A percentile compares a stretch with the other conserved stretches of the same genome.
These are phyloP conservation scores for Atta colombica DNA, from an alignment of 1,140 invertebrate genomes.

Conservation along the genomic window DNA sequence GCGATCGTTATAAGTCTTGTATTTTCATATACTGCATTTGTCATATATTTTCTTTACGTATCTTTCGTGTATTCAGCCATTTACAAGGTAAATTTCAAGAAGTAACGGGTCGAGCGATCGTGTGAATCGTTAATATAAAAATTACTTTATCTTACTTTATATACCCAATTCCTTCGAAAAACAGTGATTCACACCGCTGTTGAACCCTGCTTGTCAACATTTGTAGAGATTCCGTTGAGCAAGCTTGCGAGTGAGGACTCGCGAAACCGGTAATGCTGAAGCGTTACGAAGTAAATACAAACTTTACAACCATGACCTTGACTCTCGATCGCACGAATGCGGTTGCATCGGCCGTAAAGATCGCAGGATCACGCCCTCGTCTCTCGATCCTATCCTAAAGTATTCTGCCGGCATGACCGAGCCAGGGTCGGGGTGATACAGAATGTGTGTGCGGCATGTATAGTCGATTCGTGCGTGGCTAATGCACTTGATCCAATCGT, in stretches of 20 bases:
- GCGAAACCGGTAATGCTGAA: conserved; percentile 36
- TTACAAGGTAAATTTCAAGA: not conserved
- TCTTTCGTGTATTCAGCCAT: not conserved
- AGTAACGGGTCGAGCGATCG: not conserved
- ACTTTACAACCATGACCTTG: conserved; percentile 53
- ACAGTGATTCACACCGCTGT: not conserved
- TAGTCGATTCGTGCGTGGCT: conserved; percentile 77
- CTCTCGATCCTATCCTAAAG: conserved; percentile 64
- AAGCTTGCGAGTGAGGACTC: conserved; percentile 24
- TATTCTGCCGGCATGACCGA: conserved; percentile 43
- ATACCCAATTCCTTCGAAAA: not conserved
- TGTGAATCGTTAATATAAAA: not conserved
- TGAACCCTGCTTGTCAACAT: conserved; percentile 34
- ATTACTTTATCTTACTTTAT: not conserved
- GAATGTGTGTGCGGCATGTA: conserved; percentile 70
- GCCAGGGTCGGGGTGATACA: conserved; percentile 71
- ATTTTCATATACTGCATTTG: not conserved
- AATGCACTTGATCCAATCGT: conserved; percentile 79
- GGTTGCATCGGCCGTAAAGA: conserved; percentile 47
- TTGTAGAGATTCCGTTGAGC: conserved; percentile 9
- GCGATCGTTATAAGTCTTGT: not conserved
- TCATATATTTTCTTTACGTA: not conserved
- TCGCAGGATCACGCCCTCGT: conserved; percentile 57
- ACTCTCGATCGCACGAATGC: conserved; percentile 52
- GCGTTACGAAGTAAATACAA: conserved; percentile 45